phyloP scores from a whole-genome alignment of 64 coral and sea anemone genomes.

The Trachythela sp. region DNA sequence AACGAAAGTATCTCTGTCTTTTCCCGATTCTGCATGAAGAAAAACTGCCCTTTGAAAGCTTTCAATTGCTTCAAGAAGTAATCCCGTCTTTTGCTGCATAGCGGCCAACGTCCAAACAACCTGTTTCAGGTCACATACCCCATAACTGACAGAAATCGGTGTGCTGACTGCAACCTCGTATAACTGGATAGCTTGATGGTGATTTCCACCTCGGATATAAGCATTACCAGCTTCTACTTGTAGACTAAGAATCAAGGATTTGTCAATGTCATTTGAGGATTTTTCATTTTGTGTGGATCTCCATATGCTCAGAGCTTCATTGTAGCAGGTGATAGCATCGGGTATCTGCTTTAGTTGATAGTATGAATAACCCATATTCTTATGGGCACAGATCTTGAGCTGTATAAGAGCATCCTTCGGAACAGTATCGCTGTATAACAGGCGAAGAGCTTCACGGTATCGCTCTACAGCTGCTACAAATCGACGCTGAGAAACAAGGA shows the following conservation, averaged over 20 bases:
- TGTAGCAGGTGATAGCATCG: not conserved
- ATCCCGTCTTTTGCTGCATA: not conserved
- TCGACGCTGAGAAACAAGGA: not conserved
- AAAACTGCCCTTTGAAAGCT: not conserved
- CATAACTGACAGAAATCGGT: slow-evolving; percentile 7
- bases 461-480: not conserved
- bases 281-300: not conserved
- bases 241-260: not conserved
- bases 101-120: not conserved
- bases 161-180: not conserved
- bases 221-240: not conserved
- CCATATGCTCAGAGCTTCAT: not conserved
- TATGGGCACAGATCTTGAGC: not conserved
- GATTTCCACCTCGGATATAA: not conserved
- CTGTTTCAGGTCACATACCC: slow-evolving; percentile 1
- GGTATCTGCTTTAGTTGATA: not conserved
- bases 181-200: not conserved
- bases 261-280: not conserved
- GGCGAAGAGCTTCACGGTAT: not conserved
- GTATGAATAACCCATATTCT: not conserved
- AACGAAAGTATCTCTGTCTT: not conserved
- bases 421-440: not conserved
- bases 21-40: not conserved
- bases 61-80: not conserved
- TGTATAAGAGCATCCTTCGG: not conserved